These are phyloP conservation scores for Charadrius vociferus DNA, from an alignment of 2,113 vertebrate species.

Conservation along the genomic window DNA sequence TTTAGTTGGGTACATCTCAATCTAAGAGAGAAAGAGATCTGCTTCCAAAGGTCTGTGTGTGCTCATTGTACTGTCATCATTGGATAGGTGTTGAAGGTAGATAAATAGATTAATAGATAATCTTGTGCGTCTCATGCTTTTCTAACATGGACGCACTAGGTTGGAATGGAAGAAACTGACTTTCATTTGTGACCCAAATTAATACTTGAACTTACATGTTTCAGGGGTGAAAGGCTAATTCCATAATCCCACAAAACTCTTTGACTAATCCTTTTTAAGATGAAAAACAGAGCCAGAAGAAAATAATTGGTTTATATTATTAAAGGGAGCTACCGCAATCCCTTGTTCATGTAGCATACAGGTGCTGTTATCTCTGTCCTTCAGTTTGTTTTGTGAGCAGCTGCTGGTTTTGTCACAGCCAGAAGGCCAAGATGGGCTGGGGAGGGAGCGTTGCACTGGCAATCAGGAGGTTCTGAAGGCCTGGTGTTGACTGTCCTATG, in stretches of 20 bases:
- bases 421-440: background rate
- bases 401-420: slow-evolving; percentile 14
- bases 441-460: background rate
- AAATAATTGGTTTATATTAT: slow-evolving; percentile 40
- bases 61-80: background rate
- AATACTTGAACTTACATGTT: slow-evolving; percentile 8
- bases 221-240: slow-evolving; percentile 31
- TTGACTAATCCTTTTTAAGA: slow-evolving; percentile 30
- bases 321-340: background rate
- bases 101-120: background rate
- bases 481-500: background rate
- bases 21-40: background rate
- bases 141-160: background rate
- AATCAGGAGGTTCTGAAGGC: background rate
- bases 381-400: slow-evolving; percentile 38
- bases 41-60: background rate
- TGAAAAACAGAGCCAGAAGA: slow-evolving; percentile 11
- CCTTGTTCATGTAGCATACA: slow-evolving; percentile 17
- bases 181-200: background rate
- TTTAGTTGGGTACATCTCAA: background rate
- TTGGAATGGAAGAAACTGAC: background rate
- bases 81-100: background rate
- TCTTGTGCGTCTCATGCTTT: background rate
- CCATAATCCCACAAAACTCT: background rate
- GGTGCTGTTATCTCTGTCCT: slow-evolving; percentile 45